Evolutionary conservation across 2,888 invertebrate species (phyloP).

Genomic region (Eulithis testata): DNA sequence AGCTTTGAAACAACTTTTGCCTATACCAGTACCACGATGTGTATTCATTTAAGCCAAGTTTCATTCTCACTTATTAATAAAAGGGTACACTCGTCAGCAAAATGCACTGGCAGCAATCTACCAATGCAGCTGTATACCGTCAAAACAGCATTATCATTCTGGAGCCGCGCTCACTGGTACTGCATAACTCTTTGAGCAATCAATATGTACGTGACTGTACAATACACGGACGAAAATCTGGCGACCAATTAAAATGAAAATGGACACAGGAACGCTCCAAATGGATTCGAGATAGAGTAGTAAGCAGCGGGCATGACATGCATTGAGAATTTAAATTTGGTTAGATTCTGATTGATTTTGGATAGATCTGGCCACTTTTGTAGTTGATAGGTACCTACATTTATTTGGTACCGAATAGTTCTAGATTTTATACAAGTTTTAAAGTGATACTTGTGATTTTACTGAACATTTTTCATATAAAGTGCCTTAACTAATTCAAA

Average conservation of each 20-base stretch:
- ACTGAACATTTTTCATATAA: no score
- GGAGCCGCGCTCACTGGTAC: conserved; percentile 11
- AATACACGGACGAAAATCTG: conserved; percentile 58
- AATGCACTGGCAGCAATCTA: conserved; percentile 13
- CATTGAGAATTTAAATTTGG: conserved; percentile 4
- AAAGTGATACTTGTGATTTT: no score
- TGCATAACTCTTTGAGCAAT: conserved; percentile 43
- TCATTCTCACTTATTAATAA: no score
- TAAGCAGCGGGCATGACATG: conserved; percentile 32
- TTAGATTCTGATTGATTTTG: conserved; percentile 1
- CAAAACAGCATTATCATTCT: conserved; percentile 25
- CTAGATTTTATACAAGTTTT: no score
- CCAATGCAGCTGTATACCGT: conserved; percentile 17
- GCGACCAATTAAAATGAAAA: conserved; percentile 67
- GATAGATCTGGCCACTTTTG: conserved; percentile 8
- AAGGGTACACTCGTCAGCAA: no score
- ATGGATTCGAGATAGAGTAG: conserved; percentile 38
- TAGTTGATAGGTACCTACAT: background rate
- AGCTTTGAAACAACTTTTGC: no score
- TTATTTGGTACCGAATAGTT: no score
- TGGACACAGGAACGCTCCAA: conserved; percentile 34
- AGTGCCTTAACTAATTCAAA: no score
- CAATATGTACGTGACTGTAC: conserved; percentile 40
- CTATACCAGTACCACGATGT: no score
- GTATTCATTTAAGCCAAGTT: no score